Evolutionary conservation across 2,888 invertebrate genomes (phyloP).

Genomic region (Agriopis aurantiaria): DNA sequence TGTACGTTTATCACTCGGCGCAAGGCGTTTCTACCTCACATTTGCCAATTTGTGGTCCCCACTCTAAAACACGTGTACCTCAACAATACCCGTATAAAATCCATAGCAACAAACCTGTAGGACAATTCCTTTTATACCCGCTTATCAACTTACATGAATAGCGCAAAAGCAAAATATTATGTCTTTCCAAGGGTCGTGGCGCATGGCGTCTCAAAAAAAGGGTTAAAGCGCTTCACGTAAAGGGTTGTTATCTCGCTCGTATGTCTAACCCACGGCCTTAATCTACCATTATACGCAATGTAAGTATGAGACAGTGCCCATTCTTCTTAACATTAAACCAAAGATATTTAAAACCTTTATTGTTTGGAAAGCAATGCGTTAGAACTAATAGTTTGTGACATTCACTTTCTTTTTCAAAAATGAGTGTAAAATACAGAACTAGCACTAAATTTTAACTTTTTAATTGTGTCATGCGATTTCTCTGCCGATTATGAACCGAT

Average conservation of each 20-base stretch:
- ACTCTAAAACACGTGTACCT: not conserved
- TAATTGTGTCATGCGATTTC: no score
- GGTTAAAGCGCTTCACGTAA: constrained; percentile 31
- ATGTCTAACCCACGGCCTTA: constrained; percentile 41
- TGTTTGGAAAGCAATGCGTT: no score
- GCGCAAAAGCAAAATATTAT: constrained; percentile 19
- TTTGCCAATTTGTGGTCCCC: not conserved
- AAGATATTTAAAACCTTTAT: no score
- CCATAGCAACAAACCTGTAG: constrained; percentile 2
- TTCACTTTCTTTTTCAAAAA: not conserved
- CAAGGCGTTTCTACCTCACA: no score
- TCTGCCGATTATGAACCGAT: no score
- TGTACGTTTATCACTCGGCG: no score
- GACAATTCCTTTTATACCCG: constrained; percentile 9
- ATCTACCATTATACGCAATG: constrained; percentile 11
- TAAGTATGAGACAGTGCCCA: constrained; percentile 13
- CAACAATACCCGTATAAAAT: not conserved
- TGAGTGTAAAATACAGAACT: not conserved
- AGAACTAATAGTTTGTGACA: not conserved
- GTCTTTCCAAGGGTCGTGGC: constrained; percentile 20
- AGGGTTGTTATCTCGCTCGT: constrained; percentile 44
- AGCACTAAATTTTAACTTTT: not conserved
- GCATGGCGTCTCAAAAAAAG: constrained; percentile 23
- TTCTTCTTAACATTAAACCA: not conserved
- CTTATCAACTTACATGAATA: constrained; percentile 22